phyloP scores from a whole-genome alignment of 1,140 invertebrate genomes.

The Drosophila kikkawai region DNA sequence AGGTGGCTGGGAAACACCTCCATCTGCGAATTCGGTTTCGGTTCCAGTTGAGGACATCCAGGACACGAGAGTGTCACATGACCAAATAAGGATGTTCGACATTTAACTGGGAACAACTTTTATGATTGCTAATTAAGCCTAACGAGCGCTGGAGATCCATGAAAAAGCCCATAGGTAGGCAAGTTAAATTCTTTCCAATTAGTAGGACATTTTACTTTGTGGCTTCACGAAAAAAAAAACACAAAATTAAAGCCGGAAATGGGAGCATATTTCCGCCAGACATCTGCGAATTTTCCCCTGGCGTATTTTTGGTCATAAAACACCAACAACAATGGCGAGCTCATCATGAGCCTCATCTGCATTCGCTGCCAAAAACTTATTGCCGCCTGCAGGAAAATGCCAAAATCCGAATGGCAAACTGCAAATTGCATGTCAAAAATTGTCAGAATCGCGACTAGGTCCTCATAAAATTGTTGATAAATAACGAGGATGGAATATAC shows the following conservation, averaged over 20 bases:
- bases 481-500: slow-evolving; percentile 19
- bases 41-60: neutral
- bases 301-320: slow-evolving; percentile 10
- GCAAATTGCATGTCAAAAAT: slow-evolving; percentile 72
- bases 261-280: slow-evolving; percentile 18
- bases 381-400: slow-evolving; percentile 34
- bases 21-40: neutral
- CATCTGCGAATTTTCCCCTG: slow-evolving; percentile 24
- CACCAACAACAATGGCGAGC: slow-evolving; percentile 27
- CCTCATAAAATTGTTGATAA: slow-evolving; percentile 50
- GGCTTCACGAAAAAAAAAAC: neutral
- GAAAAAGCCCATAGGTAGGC: slow-evolving; percentile 27
- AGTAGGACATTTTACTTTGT: slow-evolving; percentile 42
- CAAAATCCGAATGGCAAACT: slow-evolving; percentile 27
- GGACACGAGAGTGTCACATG: slow-evolving; percentile 67
- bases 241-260: slow-evolving; percentile 36
- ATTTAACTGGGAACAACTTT: slow-evolving; percentile 53
- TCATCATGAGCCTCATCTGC: slow-evolving; percentile 39
- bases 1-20: slow-evolving; percentile 25
- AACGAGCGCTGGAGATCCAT: slow-evolving; percentile 51
- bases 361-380: slow-evolving; percentile 43
- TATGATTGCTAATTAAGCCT: slow-evolving; percentile 75
- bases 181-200: slow-evolving; percentile 62
- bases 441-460: slow-evolving; percentile 36
- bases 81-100: slow-evolving; percentile 54